Percentiles rank a stretch among this genome's conserved stretches.
Evolutionary conservation across 2,888 invertebrate genomes (phyloP).

Genomic region (Rhynchonema sp.): DNA sequence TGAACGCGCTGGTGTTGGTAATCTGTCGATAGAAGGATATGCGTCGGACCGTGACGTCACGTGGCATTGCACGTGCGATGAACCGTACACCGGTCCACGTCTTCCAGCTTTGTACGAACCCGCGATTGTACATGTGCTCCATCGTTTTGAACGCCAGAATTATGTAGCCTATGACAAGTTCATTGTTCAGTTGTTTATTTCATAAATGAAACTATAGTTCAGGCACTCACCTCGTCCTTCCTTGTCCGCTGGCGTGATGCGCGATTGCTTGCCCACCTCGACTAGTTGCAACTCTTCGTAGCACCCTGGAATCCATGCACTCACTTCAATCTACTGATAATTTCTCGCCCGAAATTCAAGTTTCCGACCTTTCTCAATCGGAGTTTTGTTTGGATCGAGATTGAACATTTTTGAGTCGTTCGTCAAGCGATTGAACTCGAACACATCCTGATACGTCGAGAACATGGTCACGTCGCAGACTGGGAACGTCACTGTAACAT

Average conservation of each 20-base stretch:
- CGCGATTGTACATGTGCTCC: slow-evolving; percentile 16
- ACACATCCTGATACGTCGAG: neutral
- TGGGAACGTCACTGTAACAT: neutral
- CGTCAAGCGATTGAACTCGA: neutral
- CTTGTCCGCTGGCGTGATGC: slow-evolving; percentile 7
- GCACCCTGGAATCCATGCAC: slow-evolving; percentile 3
- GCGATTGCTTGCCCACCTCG: slow-evolving; percentile 7
- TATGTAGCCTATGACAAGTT: slow-evolving; percentile 14
- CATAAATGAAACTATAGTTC: no score
- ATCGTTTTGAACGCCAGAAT: slow-evolving; percentile 17
- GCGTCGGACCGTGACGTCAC: slow-evolving; percentile 11
- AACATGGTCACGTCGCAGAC: neutral
- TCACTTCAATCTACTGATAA: neutral
- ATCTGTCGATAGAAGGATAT: slow-evolving; percentile 15
- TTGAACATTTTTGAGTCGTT: no score
- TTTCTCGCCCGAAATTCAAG: no score
- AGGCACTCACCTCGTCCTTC: neutral
- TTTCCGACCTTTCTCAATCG: no score
- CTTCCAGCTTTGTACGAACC: slow-evolving; percentile 15
- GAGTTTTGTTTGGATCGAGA: no score
- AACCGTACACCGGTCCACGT: slow-evolving; percentile 19
- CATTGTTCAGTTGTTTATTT: no score
- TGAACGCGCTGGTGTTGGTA: slow-evolving; percentile 10
- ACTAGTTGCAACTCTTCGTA: slow-evolving; percentile 9
- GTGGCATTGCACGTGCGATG: slow-evolving; percentile 12